Evolutionary conservation across 2,888 invertebrate species (phyloP), one percentile per base, ranked within the genome.

Genomic region (Drosophila nr. perissopoda): DNA sequence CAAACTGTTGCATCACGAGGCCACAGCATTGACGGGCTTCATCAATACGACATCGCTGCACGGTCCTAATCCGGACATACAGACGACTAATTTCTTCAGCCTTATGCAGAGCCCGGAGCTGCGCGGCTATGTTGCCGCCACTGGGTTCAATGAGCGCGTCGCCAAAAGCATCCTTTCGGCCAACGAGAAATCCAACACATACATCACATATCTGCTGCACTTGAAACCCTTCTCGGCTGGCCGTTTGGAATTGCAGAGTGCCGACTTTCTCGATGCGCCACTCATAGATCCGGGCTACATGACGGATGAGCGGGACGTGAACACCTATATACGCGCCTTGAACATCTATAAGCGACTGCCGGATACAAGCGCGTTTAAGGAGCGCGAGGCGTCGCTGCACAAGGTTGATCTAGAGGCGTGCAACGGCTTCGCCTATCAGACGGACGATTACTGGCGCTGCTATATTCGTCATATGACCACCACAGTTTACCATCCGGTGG

Each of bases 401-500:
- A 95, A 95, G 64, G 95, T 96, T 51, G 96, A 96, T 0, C 94
- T 97, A 94, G 97, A 97, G 0, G 96, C 96, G 0, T 98, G 98
- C 88, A 95, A 96, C 67, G 95, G 95, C 16, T 94, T 95, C 68
- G 92, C 93, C 0, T 94, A 96, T 61, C 95, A 96, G 81, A 95
- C 96, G 16, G 97, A 97, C 90, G 96, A 96, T 57, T 98, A 97
- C 89, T 97, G 97, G 97, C 97, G 97, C 86, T 98, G 98, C 89
- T 95, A 96, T 75, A 94, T 97, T 34, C 94, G 97, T 36, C 97
- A 97, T 89, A 96, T 96, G 89, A 94, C 95, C 1, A 96, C 96
- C 76, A 97, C 97, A 0, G 94, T 96, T 48, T 97, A 96, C 83
- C 97, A 97, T 92, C 96, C 96, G 0, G 94, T 94, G 2, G 95